Evolutionary conservation across 2,797 vertebrate genomes (phyloP).

Genomic region (Dermochelys coriacea): DNA sequence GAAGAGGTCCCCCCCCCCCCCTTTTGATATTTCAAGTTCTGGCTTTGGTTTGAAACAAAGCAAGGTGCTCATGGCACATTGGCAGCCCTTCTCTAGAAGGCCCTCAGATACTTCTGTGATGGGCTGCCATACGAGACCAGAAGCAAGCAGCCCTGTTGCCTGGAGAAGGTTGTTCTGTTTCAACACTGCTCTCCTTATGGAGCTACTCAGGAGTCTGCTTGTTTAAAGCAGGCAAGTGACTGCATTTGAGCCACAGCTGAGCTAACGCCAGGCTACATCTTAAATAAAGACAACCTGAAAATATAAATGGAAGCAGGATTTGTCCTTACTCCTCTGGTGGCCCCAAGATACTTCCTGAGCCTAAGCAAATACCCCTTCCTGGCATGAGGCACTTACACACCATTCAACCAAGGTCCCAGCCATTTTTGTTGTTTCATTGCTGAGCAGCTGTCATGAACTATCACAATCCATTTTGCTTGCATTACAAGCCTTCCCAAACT

Average conservation of each 20-base stretch:
- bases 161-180: neutral
- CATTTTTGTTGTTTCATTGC: too few species aligned
- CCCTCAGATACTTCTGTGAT: too few species aligned
- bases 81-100: neutral
- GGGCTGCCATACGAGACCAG: rapidly evolving
- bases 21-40: neutral
- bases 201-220: neutral
- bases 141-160: neutral
- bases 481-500: too few species aligned
- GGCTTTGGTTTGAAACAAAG: neutral
- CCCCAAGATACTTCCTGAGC: too few species aligned
- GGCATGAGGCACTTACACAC: neutral
- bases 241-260: neutral
- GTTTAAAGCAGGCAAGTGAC: neutral
- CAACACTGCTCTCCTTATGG: neutral
- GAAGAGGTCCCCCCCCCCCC: neutral
- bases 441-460: neutral
- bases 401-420: neutral
- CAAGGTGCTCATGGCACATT: neutral
- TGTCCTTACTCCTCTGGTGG: neutral
- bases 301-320: neutral
- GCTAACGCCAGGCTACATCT: neutral
- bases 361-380: neutral
- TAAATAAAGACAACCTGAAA: neutral
- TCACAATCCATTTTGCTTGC: neutral